These are phyloP conservation scores for Xiphophorus couchianus DNA, from an alignment of 2,113 vertebrate genomes.

Conservation along the genomic window DNA sequence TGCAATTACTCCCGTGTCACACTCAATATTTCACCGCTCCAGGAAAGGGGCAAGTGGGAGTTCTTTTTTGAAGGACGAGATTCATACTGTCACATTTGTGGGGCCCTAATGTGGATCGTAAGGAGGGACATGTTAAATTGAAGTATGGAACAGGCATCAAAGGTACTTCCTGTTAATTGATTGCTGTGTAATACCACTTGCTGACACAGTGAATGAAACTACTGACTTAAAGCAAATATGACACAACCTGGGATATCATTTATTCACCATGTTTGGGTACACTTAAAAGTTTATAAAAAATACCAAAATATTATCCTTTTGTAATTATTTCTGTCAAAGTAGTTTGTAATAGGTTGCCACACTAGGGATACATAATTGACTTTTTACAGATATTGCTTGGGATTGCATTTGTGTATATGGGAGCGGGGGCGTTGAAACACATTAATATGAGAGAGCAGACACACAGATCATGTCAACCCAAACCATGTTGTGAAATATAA, in stretches of 20 bases:
- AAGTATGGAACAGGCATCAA: constrained; percentile 54
- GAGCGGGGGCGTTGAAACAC: too few relatives aligned
- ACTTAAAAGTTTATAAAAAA: too few relatives aligned
- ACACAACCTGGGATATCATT: neutral
- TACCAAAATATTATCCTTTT: too few relatives aligned
- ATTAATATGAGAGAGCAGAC: too few relatives aligned
- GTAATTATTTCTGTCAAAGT: too few relatives aligned
- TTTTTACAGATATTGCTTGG: too few relatives aligned
- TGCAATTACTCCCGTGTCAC: constrained; percentile 83
- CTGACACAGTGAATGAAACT: constrained; percentile 29
- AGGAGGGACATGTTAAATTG: constrained; percentile 66
- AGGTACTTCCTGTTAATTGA: constrained; percentile 61
- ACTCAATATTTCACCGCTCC: constrained; percentile 82
- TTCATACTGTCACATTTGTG: constrained; percentile 75
- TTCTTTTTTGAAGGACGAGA: constrained; percentile 73
- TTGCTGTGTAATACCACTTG: constrained; percentile 53
- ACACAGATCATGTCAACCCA: too few relatives aligned
- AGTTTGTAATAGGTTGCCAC: too few relatives aligned
- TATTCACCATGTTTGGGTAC: too few relatives aligned
- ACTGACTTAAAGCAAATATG: neutral
- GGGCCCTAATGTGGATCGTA: constrained; percentile 65
- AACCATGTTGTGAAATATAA: too few relatives aligned
- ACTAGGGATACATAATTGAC: too few relatives aligned
- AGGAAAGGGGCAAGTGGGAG: constrained; percentile 66
- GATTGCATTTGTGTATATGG: too few relatives aligned